Base-by-base conservation (phyloP, 2,113 vertebrate species). In the Epinephelus lanceolatus region DNA sequence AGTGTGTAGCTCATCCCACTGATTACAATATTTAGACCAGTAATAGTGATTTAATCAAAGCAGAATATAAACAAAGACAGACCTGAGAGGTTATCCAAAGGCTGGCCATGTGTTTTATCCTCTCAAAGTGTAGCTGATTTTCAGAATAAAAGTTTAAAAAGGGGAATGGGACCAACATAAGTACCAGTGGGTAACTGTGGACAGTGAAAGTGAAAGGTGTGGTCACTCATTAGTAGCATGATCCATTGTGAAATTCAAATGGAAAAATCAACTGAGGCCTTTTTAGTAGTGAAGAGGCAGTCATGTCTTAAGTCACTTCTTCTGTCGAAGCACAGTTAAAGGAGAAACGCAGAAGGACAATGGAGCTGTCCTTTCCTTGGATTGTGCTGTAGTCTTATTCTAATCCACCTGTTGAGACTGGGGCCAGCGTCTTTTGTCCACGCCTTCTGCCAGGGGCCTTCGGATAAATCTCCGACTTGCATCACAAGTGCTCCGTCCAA, bases 361-460 rank as follows among this genome's bases (percentile, higher is more conserved):
- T 60, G 37, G 77, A 73, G 70, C 60, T 12, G 57, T 25, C 27
- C 45, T 68, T 71, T 68, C 42, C 55, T 52, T 59, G 47, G 47
- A 9, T 0, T 2, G 18, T 17, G 17, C 76, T 40, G 42, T 63
- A 15, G 70, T 62, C 52, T 57, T 78, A 25, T 51, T 69, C 85
- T 81, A 89, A 91, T 91, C 89, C 88, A 87, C 80, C 84, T 88
- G 71, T 76, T 85, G 61, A 83, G 79, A 51, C 33, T 13, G 71
- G 9, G 81, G 30, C 82, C 61, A 52, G 84, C 21, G 59, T 78
- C 74, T 84, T 76, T 85, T 93, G 92, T 82, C 89, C 49, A 30
- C 14, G 61, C 67, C 70, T 71, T 76, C 76, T 56, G 49, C 37
- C 40, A 60, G 76, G 73, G 79, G 78, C 76, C 75, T 86, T 61